Percentiles rank a stretch among this genome's conserved stretches.
These are phyloP conservation scores for Euborellia annulipes DNA, from an alignment of 1,140 invertebrate species.

Conservation along the genomic window DNA sequence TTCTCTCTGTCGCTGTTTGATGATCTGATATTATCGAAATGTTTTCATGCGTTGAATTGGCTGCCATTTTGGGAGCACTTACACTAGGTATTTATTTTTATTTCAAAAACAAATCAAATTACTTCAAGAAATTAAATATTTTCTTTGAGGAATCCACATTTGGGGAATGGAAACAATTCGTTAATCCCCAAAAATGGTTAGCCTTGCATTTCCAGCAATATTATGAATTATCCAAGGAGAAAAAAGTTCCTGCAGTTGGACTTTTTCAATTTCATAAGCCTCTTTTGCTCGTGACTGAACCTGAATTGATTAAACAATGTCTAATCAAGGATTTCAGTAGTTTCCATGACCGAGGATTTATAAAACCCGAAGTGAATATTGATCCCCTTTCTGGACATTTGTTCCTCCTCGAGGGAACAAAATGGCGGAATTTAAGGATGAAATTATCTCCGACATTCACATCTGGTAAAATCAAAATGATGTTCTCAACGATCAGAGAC, in stretches of 20 bases:
- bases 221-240: too few species aligned
- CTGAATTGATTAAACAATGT: constrained; percentile 35
- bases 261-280: constrained; percentile 9
- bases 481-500: constrained; percentile 21
- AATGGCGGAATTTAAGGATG: constrained; percentile 30
- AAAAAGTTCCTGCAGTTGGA: too few species aligned
- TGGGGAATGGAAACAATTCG: constrained; percentile 6
- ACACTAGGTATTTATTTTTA: constrained; percentile 13
- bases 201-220: constrained; percentile 5
- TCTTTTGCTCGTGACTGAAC: constrained; percentile 24
- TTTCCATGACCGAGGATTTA: constrained; percentile 37
- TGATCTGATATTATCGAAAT: too few species aligned
- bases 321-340: constrained; percentile 40
- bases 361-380: constrained; percentile 20
- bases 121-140: constrained; percentile 19
- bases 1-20: too few species aligned
- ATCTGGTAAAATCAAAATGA: constrained; percentile 30
- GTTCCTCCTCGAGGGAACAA: constrained; percentile 6
- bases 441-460: constrained; percentile 33
- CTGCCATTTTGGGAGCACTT: too few species aligned
- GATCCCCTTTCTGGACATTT: constrained; percentile 6
- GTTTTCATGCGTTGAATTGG: too few species aligned
- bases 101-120: constrained; percentile 16
- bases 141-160: constrained; percentile 14
- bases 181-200: constrained; percentile 2